These are phyloP conservation scores for Tolmerus cingulatus DNA, from an alignment of 2,888 invertebrate genomes.

Conservation along the genomic window DNA sequence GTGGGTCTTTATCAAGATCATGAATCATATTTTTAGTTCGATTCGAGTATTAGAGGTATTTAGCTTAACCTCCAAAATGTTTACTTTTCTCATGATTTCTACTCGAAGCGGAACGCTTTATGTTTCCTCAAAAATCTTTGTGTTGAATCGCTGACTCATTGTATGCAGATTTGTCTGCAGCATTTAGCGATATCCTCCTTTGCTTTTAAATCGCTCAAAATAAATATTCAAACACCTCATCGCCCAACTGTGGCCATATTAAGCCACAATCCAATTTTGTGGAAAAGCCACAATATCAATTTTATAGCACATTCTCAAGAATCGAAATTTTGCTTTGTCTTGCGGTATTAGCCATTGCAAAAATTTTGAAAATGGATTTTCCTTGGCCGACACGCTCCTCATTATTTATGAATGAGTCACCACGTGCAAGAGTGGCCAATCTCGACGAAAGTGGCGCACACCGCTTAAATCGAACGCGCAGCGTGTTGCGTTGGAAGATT, in stretches of 20 bases:
- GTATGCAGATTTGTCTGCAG: background rate
- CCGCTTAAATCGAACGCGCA: background rate
- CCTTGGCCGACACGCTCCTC: background rate
- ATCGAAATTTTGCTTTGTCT: background rate
- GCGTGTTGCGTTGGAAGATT: background rate
- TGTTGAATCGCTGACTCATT: background rate
- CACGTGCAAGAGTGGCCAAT: background rate
- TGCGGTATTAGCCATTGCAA: background rate
- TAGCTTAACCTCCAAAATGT: background rate
- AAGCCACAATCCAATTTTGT: background rate
- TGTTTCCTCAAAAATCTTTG: background rate
- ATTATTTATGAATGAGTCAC: background rate
- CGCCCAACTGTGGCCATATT: background rate
- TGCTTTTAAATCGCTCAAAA: background rate
- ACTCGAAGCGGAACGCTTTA: background rate
- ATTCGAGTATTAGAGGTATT: too few relatives aligned
- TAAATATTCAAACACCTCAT: background rate
- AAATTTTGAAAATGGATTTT: background rate
- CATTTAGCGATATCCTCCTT: background rate
- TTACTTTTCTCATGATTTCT: background rate
- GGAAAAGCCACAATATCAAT: background rate
- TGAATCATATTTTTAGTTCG: too few relatives aligned
- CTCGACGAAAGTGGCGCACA: background rate
- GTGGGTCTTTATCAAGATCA: too few relatives aligned
- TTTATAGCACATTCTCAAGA: background rate